These are phyloP conservation scores for Sipha flava DNA, from an alignment of 1,140 invertebrate genomes.

Conservation along the genomic window DNA sequence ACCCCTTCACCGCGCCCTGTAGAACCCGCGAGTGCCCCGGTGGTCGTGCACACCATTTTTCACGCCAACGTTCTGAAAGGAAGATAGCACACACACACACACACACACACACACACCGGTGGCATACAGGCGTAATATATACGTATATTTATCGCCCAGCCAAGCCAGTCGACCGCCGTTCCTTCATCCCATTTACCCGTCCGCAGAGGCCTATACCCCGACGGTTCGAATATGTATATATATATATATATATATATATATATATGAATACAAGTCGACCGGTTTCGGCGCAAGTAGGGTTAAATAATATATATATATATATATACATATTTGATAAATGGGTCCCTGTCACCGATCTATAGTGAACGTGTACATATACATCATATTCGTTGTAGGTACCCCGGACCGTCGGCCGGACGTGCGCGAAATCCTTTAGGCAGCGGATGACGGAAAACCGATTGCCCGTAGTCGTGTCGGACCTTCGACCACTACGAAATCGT, in stretches of 20 bases:
- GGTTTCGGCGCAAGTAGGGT: neutral
- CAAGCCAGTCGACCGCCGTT: no score
- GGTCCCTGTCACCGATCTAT: neutral
- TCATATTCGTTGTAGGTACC: neutral
- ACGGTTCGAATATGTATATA: neutral
- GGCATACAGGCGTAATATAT: neutral
- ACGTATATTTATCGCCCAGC: no score
- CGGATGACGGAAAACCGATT: no score
- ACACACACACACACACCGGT: no score
- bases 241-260: neutral
- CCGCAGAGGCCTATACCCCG: no score
- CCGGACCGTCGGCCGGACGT: no score
- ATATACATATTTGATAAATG: neutral
- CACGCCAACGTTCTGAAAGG: neutral
- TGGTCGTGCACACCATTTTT: constrained; percentile 5
- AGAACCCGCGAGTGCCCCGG: neutral
- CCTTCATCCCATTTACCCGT: no score
- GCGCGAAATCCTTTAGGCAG: no score
- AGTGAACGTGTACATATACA: no score
- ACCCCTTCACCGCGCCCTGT: neutral
- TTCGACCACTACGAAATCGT: no score
- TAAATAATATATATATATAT: neutral
- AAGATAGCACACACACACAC: no score
- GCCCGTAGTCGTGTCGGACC: no score
- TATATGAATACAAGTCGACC: neutral